Evolutionary conservation across 1,140 invertebrate species (phyloP).

Genomic region (Cherax destructor): DNA sequence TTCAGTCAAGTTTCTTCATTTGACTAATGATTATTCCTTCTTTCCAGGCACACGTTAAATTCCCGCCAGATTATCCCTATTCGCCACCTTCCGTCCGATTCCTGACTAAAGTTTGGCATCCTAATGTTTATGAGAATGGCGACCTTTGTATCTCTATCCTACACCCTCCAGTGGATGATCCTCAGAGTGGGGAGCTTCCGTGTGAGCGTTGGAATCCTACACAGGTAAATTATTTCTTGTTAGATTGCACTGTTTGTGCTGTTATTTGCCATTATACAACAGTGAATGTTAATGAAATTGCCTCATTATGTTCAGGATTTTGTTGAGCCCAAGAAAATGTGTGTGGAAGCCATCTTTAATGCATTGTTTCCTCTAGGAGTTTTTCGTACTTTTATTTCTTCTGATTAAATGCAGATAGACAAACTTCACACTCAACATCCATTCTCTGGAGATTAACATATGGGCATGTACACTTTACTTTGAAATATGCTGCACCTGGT

Average conservation of each 20-base stretch:
- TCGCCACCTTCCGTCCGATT: constrained; percentile 98
- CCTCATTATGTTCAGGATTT: too few relatives aligned
- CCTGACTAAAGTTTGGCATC: constrained; percentile 99
- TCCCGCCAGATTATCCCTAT: constrained; percentile 98
- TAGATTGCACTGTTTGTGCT: not conserved
- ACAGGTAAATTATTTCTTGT: constrained; percentile 78
- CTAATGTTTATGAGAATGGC: constrained; percentile 99
- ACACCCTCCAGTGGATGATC: constrained; percentile 99
- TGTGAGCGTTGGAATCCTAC: constrained; percentile 99
- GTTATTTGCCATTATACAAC: not conserved
- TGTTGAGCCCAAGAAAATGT: too few relatives aligned
- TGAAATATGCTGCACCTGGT: too few relatives aligned
- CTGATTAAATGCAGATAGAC: too few relatives aligned
- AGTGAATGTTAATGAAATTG: not conserved
- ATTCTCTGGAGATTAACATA: too few relatives aligned
- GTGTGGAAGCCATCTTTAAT: too few relatives aligned
- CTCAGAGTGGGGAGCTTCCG: constrained; percentile 97
- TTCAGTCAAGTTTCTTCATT: not conserved
- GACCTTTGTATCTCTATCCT: constrained; percentile 99
- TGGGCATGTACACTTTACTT: too few relatives aligned
- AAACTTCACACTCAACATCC: too few relatives aligned
- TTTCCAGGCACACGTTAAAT: constrained; percentile 95
- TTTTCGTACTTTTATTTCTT: too few relatives aligned
- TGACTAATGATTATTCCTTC: constrained; percentile 2
- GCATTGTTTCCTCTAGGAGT: too few relatives aligned